Evolutionary conservation across 1,140 invertebrate species (phyloP).

Genomic region (Drosophila hydei): DNA sequence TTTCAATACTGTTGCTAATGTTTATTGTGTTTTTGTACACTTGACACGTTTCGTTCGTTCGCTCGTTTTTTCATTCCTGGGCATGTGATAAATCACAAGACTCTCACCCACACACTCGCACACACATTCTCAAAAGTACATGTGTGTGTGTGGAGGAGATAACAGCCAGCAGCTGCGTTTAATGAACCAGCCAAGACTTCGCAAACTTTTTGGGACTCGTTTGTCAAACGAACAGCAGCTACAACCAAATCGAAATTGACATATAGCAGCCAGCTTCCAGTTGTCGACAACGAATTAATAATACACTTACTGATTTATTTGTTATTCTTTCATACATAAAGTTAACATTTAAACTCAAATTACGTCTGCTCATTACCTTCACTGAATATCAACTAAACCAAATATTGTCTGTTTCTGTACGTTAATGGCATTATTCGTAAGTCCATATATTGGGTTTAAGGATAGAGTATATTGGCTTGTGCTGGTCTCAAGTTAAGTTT

Average conservation of each 20-base stretch:
- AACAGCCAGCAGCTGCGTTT: slow-evolving; percentile 75
- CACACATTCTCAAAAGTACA: slow-evolving; percentile 3
- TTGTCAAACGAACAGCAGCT: slow-evolving; percentile 44
- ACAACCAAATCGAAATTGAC: slow-evolving; percentile 10
- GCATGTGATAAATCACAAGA: slow-evolving; percentile 72
- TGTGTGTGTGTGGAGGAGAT: slow-evolving; percentile 45
- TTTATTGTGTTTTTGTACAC: slow-evolving; percentile 71
- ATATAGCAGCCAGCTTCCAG: slow-evolving; percentile 20
- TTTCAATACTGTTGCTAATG: slow-evolving; percentile 68
- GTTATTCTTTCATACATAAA: neutral
- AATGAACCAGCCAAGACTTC: slow-evolving; percentile 74
- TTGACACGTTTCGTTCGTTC: slow-evolving; percentile 68
- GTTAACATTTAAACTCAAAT: too few species aligned
- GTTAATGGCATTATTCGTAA: too few species aligned
- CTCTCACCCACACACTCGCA: slow-evolving; percentile 3
- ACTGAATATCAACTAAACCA: too few species aligned
- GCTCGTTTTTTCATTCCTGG: slow-evolving; percentile 21
- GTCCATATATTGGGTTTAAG: too few species aligned
- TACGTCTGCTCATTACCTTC: too few species aligned
- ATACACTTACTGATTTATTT: slow-evolving; percentile 8
- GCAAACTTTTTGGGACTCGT: slow-evolving; percentile 60
- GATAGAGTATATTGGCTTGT: too few species aligned
- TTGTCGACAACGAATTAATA: neutral
- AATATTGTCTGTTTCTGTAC: too few species aligned
- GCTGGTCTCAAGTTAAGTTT: too few species aligned